Conservation (phyloP, 2,113 vertebrate species). For the Bambusicola thoracicus region DNA sequence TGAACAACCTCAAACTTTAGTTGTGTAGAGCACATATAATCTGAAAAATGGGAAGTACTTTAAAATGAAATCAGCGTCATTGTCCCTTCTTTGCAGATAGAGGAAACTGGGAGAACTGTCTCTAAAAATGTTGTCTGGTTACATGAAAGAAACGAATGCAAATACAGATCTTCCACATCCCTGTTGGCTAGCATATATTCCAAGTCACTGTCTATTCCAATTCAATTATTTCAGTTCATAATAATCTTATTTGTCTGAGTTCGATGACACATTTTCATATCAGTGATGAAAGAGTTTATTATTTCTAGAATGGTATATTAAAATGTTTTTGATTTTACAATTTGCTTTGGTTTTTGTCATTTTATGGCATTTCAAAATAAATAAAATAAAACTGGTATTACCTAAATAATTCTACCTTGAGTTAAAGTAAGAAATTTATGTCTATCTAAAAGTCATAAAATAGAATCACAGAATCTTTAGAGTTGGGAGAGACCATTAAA, state of each 20-base stretch:
- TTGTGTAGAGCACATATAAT: background rate
- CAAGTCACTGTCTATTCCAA: background rate
- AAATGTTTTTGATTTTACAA: background rate
- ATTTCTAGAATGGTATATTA: background rate
- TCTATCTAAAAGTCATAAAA: background rate
- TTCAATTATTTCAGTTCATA: background rate
- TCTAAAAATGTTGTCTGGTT: background rate
- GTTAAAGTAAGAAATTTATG: background rate
- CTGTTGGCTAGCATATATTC: background rate
- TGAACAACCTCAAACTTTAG: background rate
- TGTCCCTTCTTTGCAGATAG: background rate
- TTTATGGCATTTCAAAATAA: background rate
- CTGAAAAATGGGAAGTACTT: background rate
- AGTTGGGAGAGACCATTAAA: too few relatives aligned
- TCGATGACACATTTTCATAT: background rate
- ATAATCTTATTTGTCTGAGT: background rate
- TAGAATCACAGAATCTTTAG: too few relatives aligned
- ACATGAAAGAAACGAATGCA: background rate
- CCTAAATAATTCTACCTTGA: background rate
- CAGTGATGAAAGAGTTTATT: background rate
- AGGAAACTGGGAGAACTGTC: background rate
- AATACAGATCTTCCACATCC: background rate
- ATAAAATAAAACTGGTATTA: background rate
- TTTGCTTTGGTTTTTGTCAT: accelerated
- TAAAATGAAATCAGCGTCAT: background rate